A percentile compares a stretch with the other conserved stretches of the same genome.
Evolutionary conservation across 2,113 vertebrate species (phyloP).

Genomic region (Phylloscopus trochilus): DNA sequence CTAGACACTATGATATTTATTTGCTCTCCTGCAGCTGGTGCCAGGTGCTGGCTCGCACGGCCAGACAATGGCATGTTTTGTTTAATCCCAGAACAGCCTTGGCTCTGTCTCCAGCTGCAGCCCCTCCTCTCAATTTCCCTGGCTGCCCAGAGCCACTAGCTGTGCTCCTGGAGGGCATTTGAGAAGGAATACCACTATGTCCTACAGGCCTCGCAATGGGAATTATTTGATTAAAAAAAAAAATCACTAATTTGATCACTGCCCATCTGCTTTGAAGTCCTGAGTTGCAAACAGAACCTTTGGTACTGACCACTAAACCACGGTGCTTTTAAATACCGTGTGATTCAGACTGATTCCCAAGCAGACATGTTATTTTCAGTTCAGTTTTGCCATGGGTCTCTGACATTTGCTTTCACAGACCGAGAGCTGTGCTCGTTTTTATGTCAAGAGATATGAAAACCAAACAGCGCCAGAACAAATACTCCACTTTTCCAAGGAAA

Average conservation of each 20-base stretch:
- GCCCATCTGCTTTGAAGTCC: neutral
- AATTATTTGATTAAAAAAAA: neutral
- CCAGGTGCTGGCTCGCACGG: neutral
- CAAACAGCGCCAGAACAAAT: neutral
- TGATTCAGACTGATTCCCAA: neutral
- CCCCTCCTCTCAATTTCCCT: neutral
- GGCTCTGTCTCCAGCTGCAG: neutral
- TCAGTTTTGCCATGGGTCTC: neutral
- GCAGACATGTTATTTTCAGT: neutral
- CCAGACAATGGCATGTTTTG: neutral
- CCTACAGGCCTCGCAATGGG: neutral
- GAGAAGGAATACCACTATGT: neutral
- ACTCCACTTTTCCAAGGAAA: conserved; percentile 42
- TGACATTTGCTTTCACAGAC: neutral
- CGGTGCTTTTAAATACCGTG: neutral
- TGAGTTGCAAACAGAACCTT: neutral
- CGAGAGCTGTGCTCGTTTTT: rapidly evolving
- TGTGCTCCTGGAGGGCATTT: neutral
- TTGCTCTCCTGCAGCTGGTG: conserved; percentile 20
- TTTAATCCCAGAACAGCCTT: neutral
- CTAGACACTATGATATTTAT: neutral
- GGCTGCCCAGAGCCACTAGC: neutral
- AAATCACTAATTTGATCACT: neutral
- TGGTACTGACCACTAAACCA: neutral
- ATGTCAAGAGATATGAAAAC: neutral